A percentile compares a stretch with the other conserved stretches of the same genome.
Evolutionary conservation across 2,113 vertebrate genomes (phyloP).

Genomic region (Chascanopsetta lugubris): DNA sequence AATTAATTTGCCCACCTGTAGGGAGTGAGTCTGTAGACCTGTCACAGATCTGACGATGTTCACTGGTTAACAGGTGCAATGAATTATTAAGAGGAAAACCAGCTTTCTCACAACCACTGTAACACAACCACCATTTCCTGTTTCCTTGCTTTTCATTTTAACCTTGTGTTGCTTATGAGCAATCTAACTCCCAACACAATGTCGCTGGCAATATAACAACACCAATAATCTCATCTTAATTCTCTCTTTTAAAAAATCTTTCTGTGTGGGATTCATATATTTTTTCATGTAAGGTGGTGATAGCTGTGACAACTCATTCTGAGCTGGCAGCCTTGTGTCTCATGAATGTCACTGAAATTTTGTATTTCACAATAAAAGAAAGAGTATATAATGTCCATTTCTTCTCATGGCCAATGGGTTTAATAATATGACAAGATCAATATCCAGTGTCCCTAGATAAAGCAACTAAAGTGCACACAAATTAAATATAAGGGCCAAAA

Average conservation of each 20-base stretch:
- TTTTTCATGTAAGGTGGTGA: neutral
- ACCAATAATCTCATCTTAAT: neutral
- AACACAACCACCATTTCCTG: neutral
- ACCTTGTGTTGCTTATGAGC: neutral
- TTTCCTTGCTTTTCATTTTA: neutral
- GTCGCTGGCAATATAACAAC: neutral
- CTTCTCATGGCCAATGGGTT: neutral
- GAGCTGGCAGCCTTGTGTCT: neutral
- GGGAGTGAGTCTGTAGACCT: constrained; percentile 5
- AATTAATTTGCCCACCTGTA: constrained; percentile 24
- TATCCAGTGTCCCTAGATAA: too few relatives aligned
- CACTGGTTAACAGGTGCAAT: constrained; percentile 13
- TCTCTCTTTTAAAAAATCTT: too few relatives aligned
- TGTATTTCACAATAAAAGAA: neutral
- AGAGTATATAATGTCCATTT: neutral
- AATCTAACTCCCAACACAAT: too few relatives aligned
- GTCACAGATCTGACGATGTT: constrained; percentile 7
- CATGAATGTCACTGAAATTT: neutral
- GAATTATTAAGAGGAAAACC: constrained; percentile 2
- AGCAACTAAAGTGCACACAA: too few relatives aligned
- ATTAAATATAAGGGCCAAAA: too few relatives aligned
- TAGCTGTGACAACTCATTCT: neutral
- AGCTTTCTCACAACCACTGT: constrained; percentile 10
- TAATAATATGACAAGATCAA: too few relatives aligned
- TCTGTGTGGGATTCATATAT: neutral